Percentiles rank a stretch among this genome's conserved stretches.
phyloP scores from a whole-genome alignment of 2,113 vertebrate genomes.

The Rostratula benghalensis region DNA sequence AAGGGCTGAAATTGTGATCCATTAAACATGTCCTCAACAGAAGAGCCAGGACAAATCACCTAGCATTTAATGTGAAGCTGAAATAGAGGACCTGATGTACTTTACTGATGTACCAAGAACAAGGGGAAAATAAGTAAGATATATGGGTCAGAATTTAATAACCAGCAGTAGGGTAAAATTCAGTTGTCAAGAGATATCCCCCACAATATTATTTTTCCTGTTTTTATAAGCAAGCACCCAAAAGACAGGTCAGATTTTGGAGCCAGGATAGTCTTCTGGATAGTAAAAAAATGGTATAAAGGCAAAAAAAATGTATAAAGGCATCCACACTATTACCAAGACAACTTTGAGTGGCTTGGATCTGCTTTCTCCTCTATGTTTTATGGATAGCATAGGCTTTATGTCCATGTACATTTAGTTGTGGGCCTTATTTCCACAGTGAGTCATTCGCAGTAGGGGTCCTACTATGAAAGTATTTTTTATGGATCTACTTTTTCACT shows the following conservation, averaged over 20 bases:
- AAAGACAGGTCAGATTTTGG: neutral
- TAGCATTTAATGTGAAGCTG: neutral
- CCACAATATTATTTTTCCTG: neutral
- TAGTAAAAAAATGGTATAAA: too few relatives aligned
- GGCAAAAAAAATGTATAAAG: too few relatives aligned
- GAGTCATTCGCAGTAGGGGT: neutral
- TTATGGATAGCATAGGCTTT: neutral
- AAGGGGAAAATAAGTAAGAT: accelerated
- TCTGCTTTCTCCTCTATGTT: neutral
- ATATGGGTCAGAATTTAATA: neutral
- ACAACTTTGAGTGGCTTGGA: neutral
- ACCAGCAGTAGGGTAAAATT: neutral
- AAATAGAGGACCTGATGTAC: neutral
- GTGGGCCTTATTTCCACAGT: accelerated
- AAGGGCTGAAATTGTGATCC: neutral
- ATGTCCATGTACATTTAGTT: neutral
- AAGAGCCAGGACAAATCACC: neutral
- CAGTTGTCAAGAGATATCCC: accelerated
- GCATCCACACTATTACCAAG: neutral
- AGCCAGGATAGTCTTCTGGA: neutral
- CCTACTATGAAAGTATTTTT: neutral
- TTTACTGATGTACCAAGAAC: neutral
- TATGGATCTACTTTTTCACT: neutral
- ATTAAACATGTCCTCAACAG: neutral
- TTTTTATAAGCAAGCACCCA: neutral